Evolutionary conservation across 2,797 vertebrate genomes (phyloP).

Genomic region (Sternarchorhynchus goeldii): DNA sequence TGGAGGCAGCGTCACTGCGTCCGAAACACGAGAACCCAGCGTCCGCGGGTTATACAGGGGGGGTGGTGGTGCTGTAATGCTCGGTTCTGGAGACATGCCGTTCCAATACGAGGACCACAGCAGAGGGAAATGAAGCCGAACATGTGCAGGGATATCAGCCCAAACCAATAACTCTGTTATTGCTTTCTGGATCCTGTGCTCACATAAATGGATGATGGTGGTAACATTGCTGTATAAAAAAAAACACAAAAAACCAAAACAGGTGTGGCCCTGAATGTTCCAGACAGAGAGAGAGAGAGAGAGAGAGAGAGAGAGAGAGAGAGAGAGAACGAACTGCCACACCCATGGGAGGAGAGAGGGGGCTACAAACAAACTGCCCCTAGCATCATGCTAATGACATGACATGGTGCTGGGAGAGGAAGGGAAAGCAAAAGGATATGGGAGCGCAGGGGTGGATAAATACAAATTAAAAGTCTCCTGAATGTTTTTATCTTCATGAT

Average conservation of each 20-base stretch:
- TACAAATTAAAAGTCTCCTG: too few species aligned
- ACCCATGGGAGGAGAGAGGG: too few species aligned
- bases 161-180: slow-evolving; percentile 76
- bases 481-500: too few species aligned
- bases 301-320: too few species aligned
- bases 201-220: slow-evolving; percentile 70
- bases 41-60: slow-evolving; percentile 8
- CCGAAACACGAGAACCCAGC: slow-evolving; percentile 27
- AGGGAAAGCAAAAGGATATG: too few species aligned
- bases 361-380: too few species aligned
- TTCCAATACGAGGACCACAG: slow-evolving; percentile 64
- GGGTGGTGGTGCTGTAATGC: not conserved
- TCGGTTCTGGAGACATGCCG: not conserved
- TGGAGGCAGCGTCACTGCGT: slow-evolving; percentile 9
- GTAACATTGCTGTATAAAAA: slow-evolving; percentile 64
- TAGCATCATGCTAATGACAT: too few species aligned
- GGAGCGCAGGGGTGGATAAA: too few species aligned
- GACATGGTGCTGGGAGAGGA: too few species aligned
- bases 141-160: slow-evolving; percentile 71
- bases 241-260: not conserved
- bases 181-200: slow-evolving; percentile 70
- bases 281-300: too few species aligned
- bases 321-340: too few species aligned
- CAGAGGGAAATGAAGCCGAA: slow-evolving; percentile 74
- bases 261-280: slow-evolving; percentile 13